Base-by-base conservation (phyloP, 2,797 vertebrate genomes). In the Rhodeus uyekii region DNA sequence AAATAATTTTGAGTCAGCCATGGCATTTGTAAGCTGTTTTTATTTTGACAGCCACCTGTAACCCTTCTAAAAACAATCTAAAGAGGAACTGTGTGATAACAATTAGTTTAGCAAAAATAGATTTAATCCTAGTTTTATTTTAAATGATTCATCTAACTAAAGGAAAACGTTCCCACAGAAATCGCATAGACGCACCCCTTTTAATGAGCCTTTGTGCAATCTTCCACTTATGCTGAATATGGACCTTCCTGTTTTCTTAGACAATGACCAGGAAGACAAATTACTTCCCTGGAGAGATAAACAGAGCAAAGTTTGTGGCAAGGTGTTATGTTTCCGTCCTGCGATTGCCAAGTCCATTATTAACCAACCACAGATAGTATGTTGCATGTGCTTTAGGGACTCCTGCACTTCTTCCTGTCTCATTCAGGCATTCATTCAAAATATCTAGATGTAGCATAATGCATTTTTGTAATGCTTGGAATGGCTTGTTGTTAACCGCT, bases 181-280 rank as follows among this genome's bases (percentile, higher is more conserved):
- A 50, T n/a, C 39, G 22, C 14, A 19, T 32, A 55, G 46, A 27
- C 24, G 5, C 80, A 76, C 27, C 16, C 58, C 1, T 19, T 38
- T 48, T 29, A 42, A 5, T 22, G 18, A 19, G 46, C 3, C 12
- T 27, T 75, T 78, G 58, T 78, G 75, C 53, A 36, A n/a, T 60
- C 79, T 78, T 74, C 67, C 67, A 48, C n/a, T 75, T 39, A 7
- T 72, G 24, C 39, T 48, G 53, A 61, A 34, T 63, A 61, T 53
- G 44, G 53, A 58, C 48, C 50, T 58, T 60, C 36, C 48, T 58
- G 50, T 60, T 71, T 69, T 71, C 8, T 16, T 38, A 32, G 53
- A 50, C 39, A 50, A 36, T 44, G 32, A 64, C 27, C 32, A 19
- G 22, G 36, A 83, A 60, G 39, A 24, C 16, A 36, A 18, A 27